Evolutionary conservation across 1,140 invertebrate species (phyloP), one percentile per base, ranked within the genome.

Genomic region (Hyles vespertilio): DNA sequence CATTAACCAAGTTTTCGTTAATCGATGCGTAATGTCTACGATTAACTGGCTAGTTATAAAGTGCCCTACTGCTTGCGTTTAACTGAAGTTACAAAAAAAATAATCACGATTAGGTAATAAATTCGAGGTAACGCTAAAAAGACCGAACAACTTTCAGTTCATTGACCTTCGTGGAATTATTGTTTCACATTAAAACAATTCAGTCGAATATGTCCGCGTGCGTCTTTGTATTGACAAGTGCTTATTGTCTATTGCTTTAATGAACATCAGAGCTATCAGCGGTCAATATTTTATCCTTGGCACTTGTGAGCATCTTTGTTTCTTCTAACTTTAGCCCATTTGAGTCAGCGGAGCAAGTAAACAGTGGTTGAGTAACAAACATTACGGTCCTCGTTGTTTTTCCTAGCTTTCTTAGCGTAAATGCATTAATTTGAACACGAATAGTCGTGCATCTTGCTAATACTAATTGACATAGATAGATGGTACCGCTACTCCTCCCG

Each of bases 391-490:
- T 59, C 59, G 50, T 63, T 60, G 58, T 65, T 70, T 66, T 67
- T 59, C 49, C 40, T 51, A 44, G 56, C 59, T 71, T 65, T 60
- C 58, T 66, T 60, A 68, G 63, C 63, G 57, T 55, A 59, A 57
- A 62, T 61, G 58, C 61, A 65, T 68, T 65, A 69, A 70, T 67
- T 74, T 63, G 59, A 67, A 59, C 61, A 57, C 61, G 64, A 69
- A 63, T 64, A 63, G 59, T 70, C 64, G 50, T 67, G 61, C 65
- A 62, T 65, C 61, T 45, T 34, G 49, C 58, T 74, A 67, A 65
- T 70, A 61, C 72, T 75, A 75, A 75, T 75, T 75, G 73, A 75
- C 70, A 56, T 58, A 65, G 73, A 75, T 61, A 70, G 65, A 76
- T 76, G 65, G 56, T 51, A 52, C 51, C 59, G 60, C 52, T 40